Conservation (phyloP, 2,888 invertebrate genomes). For the Colostygia pectinataria region DNA sequence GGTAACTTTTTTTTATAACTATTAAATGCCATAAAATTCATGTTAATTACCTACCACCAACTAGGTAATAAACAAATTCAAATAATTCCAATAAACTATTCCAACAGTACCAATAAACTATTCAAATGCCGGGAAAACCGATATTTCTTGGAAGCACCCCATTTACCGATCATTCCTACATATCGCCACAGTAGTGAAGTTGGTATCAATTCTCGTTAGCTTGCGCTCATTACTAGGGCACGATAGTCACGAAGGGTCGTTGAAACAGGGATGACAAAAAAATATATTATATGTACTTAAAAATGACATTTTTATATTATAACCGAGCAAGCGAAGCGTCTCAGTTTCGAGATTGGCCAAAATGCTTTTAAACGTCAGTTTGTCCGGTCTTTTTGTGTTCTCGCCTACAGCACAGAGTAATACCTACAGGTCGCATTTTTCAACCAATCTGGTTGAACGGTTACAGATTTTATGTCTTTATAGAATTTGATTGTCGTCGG, state of each 20-base stretch:
- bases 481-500: too few species aligned
- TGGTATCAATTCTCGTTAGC: slow-evolving; percentile 6
- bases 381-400: too few species aligned
- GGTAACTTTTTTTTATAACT: neutral
- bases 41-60: too few species aligned
- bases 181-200: neutral
- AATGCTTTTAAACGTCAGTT: too few species aligned
- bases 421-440: too few species aligned
- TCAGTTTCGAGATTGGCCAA: neutral
- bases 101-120: slow-evolving; percentile 4
- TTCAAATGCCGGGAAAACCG: slow-evolving; percentile 6
- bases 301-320: too few species aligned
- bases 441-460: too few species aligned
- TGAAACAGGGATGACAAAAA: neutral
- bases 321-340: too few species aligned
- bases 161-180: slow-evolving; percentile 3
- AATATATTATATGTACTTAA: too few species aligned
- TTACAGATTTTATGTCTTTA: too few species aligned
- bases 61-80: neutral
- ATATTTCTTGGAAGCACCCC: slow-evolving; percentile 10
- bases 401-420: too few species aligned
- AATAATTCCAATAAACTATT: neutral
- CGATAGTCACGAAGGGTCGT: neutral
- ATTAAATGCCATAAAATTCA: too few species aligned
- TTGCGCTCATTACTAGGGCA: slow-evolving; percentile 4